Evolutionary conservation across 2,113 vertebrate species (phyloP).

Genomic region (Colius striatus): DNA sequence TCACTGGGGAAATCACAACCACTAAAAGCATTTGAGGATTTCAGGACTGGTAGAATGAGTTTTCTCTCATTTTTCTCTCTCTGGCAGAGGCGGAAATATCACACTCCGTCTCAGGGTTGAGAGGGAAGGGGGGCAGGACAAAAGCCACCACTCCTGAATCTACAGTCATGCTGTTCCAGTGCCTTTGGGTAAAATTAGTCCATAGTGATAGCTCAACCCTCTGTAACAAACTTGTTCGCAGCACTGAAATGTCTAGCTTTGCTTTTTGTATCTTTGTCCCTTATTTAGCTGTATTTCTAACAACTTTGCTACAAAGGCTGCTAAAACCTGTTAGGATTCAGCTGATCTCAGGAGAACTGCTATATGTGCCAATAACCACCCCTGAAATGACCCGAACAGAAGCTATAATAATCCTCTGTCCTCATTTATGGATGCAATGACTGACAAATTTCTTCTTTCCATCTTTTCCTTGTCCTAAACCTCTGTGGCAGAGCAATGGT

Average conservation of each 20-base stretch:
- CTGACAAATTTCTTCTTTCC: not conserved
- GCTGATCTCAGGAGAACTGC: not conserved
- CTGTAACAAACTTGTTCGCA: not conserved
- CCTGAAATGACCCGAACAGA: not conserved
- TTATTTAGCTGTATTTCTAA: not conserved
- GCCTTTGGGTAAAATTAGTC: not conserved
- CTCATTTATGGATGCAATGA: not conserved
- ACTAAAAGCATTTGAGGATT: conserved; percentile 50
- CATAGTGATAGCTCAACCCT: not conserved
- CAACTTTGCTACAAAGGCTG: not conserved
- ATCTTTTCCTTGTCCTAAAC: not conserved
- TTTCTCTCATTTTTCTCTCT: conserved; percentile 44
- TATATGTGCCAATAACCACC: not conserved
- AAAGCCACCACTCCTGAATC: conserved; percentile 25
- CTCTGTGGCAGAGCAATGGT: not conserved
- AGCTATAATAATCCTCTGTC: not conserved
- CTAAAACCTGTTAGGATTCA: not conserved
- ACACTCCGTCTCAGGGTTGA: not conserved
- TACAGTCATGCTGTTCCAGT: not conserved
- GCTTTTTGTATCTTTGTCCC: not conserved
- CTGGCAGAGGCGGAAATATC: not conserved
- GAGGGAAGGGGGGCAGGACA: not conserved
- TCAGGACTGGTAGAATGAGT: conserved; percentile 28
- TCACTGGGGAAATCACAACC: conserved; percentile 62
- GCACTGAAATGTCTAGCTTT: not conserved